Evolutionary conservation across 1,140 invertebrate genomes (phyloP).

Genomic region (Drosophila tropicalis): DNA sequence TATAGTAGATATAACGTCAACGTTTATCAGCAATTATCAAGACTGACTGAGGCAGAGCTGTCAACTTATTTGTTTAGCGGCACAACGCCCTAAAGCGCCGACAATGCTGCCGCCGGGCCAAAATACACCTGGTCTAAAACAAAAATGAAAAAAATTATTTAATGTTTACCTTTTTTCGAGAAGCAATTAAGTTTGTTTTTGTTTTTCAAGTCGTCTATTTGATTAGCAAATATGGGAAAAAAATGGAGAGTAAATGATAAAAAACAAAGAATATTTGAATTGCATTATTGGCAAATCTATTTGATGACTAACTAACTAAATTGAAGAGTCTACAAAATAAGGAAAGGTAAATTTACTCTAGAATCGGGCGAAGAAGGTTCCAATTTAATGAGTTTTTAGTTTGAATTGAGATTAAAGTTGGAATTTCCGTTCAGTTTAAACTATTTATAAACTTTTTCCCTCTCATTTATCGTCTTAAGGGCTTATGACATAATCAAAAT

Average conservation of each 20-base stretch:
- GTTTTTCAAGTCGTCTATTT: constrained; percentile 52
- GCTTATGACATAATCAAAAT: no score
- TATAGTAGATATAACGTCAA: constrained; percentile 34
- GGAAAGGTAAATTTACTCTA: neutral
- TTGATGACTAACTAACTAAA: constrained; percentile 8
- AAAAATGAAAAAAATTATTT: constrained; percentile 24
- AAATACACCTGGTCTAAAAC: constrained; percentile 1
- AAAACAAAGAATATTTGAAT: constrained; percentile 8
- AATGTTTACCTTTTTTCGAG: constrained; percentile 51
- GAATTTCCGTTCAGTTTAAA: no score
- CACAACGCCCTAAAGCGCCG: constrained; percentile 48
- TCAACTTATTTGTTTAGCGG: constrained; percentile 70
- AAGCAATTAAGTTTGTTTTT: constrained; percentile 67
- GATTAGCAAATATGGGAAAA: constrained; percentile 42
- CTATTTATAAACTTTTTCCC: no score
- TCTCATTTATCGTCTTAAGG: no score
- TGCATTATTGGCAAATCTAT: constrained; percentile 7
- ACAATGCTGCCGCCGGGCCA: constrained; percentile 25
- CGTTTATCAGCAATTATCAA: constrained; percentile 69
- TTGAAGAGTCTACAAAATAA: neutral
- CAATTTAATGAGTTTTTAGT: no score
- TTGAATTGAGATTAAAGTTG: no score
- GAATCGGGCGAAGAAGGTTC: neutral
- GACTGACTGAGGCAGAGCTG: constrained; percentile 18
- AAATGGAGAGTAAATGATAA: constrained; percentile 32